phyloP scores from a whole-genome alignment of 2,888 invertebrate species.

The Caenorhabditis wallacei region DNA sequence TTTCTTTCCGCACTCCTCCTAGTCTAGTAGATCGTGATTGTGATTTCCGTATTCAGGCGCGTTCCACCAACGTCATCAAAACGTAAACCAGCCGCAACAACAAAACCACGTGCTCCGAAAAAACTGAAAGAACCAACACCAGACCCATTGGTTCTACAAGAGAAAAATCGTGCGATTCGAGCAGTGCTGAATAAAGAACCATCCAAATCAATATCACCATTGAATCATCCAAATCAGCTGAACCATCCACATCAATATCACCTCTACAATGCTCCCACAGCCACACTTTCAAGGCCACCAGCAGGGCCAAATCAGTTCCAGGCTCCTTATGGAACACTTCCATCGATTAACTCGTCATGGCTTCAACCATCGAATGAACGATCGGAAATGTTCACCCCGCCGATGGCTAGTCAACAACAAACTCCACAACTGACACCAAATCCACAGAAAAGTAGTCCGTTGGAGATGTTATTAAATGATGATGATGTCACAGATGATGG shows the following conservation, averaged over 20 bases:
- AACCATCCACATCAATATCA: neutral
- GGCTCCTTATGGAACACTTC: slow-evolving; percentile 13
- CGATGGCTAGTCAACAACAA: slow-evolving; percentile 7
- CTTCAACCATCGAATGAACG: neutral
- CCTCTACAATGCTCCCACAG: neutral
- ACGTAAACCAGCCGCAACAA: slow-evolving; percentile 8
- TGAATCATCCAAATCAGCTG: neutral
- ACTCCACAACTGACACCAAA: neutral
- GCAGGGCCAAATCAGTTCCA: neutral
- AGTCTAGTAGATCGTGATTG: neutral
- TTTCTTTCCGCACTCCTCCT: slow-evolving; percentile 12
- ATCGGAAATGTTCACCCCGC: slow-evolving; percentile 33
- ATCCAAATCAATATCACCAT: neutral
- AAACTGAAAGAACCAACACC: slow-evolving; percentile 10
- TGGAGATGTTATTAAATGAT: slow-evolving; percentile 22
- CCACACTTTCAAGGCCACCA: neutral
- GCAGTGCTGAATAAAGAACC: slow-evolving; percentile 22
- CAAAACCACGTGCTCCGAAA: neutral
- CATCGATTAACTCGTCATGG: slow-evolving; percentile 59
- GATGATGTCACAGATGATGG: slow-evolving; percentile 35
- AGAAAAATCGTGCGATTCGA: slow-evolving; percentile 40
- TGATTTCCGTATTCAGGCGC: neutral
- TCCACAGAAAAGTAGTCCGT: slow-evolving; percentile 31
- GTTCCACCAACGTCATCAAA: slow-evolving; percentile 18
- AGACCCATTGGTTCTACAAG: neutral